Evolutionary conservation across 2,797 vertebrate genomes (phyloP).

Genomic region (Buphagus erythrorhynchus): DNA sequence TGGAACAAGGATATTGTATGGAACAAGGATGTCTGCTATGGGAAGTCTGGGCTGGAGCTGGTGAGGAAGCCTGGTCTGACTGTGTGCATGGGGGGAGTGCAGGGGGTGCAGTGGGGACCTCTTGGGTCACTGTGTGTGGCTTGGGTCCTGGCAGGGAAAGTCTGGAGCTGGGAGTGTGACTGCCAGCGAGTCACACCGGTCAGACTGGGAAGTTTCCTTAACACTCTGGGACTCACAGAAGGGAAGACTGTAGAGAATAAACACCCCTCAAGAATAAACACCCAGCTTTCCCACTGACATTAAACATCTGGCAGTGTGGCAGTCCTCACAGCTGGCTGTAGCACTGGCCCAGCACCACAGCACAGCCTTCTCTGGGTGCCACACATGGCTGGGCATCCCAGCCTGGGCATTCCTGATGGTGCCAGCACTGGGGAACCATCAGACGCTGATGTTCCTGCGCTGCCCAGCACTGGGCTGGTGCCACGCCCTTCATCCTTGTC

Average conservation of each 20-base stretch:
- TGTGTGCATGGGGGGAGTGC: too few species aligned
- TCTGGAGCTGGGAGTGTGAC: neutral
- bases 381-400: rapidly evolving
- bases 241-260: neutral
- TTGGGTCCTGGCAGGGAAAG: rapidly evolving
- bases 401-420: rapidly evolving
- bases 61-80: neutral
- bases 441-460: too few species aligned
- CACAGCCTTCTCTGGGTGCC: too few species aligned
- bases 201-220: neutral
- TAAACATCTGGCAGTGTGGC: neutral
- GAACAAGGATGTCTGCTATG: rapidly evolving
- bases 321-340: rapidly evolving
- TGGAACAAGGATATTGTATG: neutral
- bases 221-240: neutral
- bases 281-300: neutral
- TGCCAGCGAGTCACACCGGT: neutral
- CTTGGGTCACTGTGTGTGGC: neutral
- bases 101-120: neutral
- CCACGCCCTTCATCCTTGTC: too few species aligned
- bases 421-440: neutral
- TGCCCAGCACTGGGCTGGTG: too few species aligned
- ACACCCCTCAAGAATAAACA: neutral
- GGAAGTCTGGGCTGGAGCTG: neutral
- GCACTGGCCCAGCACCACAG: neutral